Evolutionary conservation across 2,797 vertebrate species (phyloP), one percentile per base, ranked within the genome.

Genomic region (Sternotherus odoratus): DNA sequence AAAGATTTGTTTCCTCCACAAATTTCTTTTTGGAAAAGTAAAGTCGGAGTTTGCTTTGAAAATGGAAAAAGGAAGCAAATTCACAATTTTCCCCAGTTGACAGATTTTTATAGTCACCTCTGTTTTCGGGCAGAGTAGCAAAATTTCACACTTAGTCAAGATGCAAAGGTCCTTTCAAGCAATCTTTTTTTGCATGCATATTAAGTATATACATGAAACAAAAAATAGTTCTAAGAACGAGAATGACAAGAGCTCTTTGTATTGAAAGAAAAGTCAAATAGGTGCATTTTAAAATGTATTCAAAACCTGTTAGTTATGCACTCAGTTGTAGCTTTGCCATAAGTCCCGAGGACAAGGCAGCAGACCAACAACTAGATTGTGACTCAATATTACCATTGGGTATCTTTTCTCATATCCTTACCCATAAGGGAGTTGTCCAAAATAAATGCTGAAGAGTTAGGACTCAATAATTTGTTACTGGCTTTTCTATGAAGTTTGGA

Each of bases 371-470:
- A 85, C 43, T 15, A 86, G 39, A 57, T 53, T 48, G 4, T 82
- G 85, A 57, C 53, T 79, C 21, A 81, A n/a, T 46, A 57, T 60
- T 30, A 83, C 5, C 75, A 77, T n/a, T 77, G 74, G 74, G 88
- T 60, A 53, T 24, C 6, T 66, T 94, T 48, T 79, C 77, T 26
- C 23, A 88, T 78, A 63, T 50, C 39, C 48, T 84, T 93, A 85
- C 8, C 12, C 50, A 75, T 74, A 79, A 50, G 90, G 83, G 46
- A 77, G 83, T 48, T 79, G 26, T 63, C 57, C 56, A 57, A 88
- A 89, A 48, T 48, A 92, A 48, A 43, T 83, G 43, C 5, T 54
- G 48, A 86, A 89, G 82, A 78, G 94, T 94, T 91, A 90, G 84
- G 19, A 21, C 88, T 77, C 87, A 60, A 6, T 60, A 60, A 30